Conservation (phyloP, 2,113 vertebrate genomes). For the Cyanocitta stelleri region DNA sequence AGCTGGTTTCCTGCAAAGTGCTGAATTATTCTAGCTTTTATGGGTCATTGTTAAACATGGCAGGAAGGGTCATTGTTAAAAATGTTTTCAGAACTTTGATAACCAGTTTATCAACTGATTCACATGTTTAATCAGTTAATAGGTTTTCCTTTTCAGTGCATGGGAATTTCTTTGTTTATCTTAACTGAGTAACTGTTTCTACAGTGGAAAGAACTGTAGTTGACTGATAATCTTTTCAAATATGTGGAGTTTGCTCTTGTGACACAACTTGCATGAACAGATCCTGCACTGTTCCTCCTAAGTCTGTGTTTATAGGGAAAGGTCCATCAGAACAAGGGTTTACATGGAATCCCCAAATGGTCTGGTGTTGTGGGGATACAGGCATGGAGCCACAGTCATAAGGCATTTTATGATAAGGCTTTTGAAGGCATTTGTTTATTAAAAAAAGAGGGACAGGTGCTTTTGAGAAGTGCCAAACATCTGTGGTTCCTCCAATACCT, state of each 20-base stretch:
- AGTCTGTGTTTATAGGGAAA: not conserved
- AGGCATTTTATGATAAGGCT: not conserved
- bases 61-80: conserved; percentile 66
- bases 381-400: not conserved
- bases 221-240: conserved; percentile 56
- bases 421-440: not conserved
- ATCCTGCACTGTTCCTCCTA: not conserved
- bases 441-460: not conserved
- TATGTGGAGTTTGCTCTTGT: conserved; percentile 8
- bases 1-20: conserved; percentile 37
- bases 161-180: conserved; percentile 68
- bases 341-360: not conserved
- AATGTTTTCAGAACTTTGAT: conserved; percentile 68
- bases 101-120: conserved; percentile 66
- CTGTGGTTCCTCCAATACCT: not conserved
- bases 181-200: conserved; percentile 56
- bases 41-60: conserved; percentile 58
- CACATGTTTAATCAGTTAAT: conserved; percentile 68
- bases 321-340: not conserved
- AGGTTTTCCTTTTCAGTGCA: conserved; percentile 60
- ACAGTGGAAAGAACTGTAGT: conserved; percentile 53
- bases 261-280: not conserved
- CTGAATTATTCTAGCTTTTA: conserved; percentile 63
- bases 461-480: not conserved
- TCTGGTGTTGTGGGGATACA: not conserved